Conservation (phyloP, 2,797 vertebrate genomes). For the Danionella dracula region DNA sequence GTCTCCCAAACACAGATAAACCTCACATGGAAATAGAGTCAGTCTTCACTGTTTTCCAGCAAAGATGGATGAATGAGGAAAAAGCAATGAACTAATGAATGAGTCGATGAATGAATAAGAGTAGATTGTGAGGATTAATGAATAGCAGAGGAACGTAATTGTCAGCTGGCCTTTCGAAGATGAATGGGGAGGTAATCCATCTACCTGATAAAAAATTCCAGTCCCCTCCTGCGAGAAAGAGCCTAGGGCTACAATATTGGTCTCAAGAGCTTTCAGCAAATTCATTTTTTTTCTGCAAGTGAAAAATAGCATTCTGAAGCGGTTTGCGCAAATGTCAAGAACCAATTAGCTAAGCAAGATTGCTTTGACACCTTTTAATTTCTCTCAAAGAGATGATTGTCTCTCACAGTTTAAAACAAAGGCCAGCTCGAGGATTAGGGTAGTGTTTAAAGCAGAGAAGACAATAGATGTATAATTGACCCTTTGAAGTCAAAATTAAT, state of each 20-base stretch:
- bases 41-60: slow-evolving; percentile 16
- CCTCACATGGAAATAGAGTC: slow-evolving; percentile 37
- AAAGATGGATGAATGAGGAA: slow-evolving; percentile 23
- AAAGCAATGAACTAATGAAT: slow-evolving; percentile 18
- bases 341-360: slow-evolving; percentile 15
- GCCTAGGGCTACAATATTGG: slow-evolving; percentile 27
- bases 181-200: slow-evolving; percentile 30
- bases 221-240: slow-evolving; percentile 11
- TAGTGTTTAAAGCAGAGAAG: neutral
- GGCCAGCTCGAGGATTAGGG: neutral
- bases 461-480: neutral
- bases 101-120: slow-evolving; percentile 23
- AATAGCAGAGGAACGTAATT: slow-evolving; percentile 27
- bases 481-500: neutral
- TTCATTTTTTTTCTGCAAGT: neutral
- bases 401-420: neutral
- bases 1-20: slow-evolving; percentile 43
- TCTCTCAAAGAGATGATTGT: neutral
- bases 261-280: slow-evolving; percentile 10
- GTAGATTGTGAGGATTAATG: slow-evolving; percentile 26
- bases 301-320: slow-evolving; percentile 19
- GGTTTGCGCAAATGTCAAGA: slow-evolving; percentile 28
- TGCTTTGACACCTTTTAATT: slow-evolving; percentile 1
- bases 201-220: slow-evolving; percentile 30
- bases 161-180: slow-evolving; percentile 27